Evolutionary conservation across 2,888 invertebrate species (phyloP).

Genomic region (Zaprionus obscuricornis): DNA sequence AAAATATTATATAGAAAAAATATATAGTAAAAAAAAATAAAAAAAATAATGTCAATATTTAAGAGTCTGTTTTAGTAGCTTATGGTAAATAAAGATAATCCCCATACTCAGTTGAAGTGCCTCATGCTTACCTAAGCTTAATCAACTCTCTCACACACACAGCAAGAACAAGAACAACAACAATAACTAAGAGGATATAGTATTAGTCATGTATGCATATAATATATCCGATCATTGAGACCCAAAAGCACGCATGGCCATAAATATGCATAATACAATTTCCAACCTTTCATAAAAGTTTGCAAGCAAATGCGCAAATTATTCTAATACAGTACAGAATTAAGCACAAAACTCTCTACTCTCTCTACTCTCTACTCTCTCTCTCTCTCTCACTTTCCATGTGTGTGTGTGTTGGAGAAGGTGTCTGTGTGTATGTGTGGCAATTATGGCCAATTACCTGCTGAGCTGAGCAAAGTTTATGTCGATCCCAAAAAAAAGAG

Average conservation of each 20-base stretch:
- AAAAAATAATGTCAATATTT: no score
- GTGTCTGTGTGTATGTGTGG: slow-evolving; percentile 23
- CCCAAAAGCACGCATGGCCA: slow-evolving; percentile 41
- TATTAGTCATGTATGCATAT: background rate
- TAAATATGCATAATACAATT: slow-evolving; percentile 76
- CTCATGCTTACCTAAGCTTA: no score
- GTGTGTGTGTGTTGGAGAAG: slow-evolving; percentile 12
- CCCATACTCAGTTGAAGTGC: no score
- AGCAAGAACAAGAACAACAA: no score
- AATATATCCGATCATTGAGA: slow-evolving; percentile 39
- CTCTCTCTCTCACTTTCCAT: slow-evolving; percentile 11
- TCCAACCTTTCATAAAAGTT: slow-evolving; percentile 74
- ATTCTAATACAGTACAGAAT: slow-evolving; percentile 70
- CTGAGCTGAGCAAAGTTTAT: slow-evolving; percentile 40
- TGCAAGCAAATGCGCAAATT: slow-evolving; percentile 76
- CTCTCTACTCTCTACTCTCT: slow-evolving; percentile 21
- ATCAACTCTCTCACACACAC: no score
- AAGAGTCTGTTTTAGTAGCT: no score
- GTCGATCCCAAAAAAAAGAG: background rate
- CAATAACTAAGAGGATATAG: no score
- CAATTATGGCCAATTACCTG: slow-evolving; percentile 76
- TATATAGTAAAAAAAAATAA: background rate
- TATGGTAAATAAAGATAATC: no score
- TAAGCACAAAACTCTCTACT: slow-evolving; percentile 41
- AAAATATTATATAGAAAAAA: background rate